Base-by-base conservation (phyloP, 2,797 vertebrate genomes). In the Enteromius fasciolatus region DNA sequence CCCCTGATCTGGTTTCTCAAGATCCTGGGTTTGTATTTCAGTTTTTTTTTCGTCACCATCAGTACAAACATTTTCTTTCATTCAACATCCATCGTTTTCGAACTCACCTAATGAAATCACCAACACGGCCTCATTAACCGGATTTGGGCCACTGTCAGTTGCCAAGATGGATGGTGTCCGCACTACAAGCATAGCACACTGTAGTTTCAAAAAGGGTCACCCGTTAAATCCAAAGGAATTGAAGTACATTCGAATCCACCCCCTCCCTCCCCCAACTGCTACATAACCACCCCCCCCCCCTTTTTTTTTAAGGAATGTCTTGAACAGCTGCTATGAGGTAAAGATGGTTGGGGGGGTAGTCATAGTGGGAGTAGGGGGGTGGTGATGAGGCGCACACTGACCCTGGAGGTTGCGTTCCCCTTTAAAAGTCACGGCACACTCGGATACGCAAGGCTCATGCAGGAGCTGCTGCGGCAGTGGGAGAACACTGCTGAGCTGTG, bases 381-480 rank as follows among this genome's bases (percentile, higher is more conserved):
- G 87, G 89, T 76, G 87, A 90, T 88, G 89, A 90, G 89, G 87
- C 91, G 87, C 59, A 91, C 89, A 85, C 91, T 93, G 93, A 94
- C 93, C 94, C 93, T 92, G 88, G 93, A 95, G 93, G 94, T 93
- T 95, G 94, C 91, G 81, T 95, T 96, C 93, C 95, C 95, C 95
- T 96, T 96, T 96, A 96, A 96, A 95, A 96, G 95, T 94, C 94
- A 93, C 92, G 91, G 94, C 95, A 94, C 94, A 94, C 95, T 93
- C 93, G 88, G 93, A 95, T 94, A 94, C 94, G 94, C 95, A 95
- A 94, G 93, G 94, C 94, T 95, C 93, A 93, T 95, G 94, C 93
- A 94, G 94, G 92, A 92, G 92, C 92, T 92, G 94, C 92, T 94
- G 93, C 93, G 93, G 95, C 95, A 95, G 90, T 90, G 86, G 88